phyloP scores from a whole-genome alignment of 1,140 invertebrate genomes.

The Drosophila ananassae region DNA sequence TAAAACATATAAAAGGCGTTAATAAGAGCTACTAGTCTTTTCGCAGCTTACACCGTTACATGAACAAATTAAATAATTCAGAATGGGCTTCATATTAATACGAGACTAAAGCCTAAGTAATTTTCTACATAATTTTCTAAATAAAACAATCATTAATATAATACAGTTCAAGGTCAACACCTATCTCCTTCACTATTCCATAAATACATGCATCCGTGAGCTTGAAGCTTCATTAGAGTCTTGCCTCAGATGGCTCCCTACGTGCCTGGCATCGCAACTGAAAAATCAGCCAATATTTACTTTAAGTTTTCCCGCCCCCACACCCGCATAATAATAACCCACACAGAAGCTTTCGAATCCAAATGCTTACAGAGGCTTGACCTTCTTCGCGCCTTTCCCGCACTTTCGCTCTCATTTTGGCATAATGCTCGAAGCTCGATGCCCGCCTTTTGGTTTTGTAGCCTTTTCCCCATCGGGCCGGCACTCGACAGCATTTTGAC shows the following conservation, averaged over 20 bases:
- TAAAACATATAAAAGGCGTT: no score
- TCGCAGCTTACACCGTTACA: no score
- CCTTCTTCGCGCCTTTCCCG: slow-evolving; percentile 27
- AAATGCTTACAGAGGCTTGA: slow-evolving; percentile 51
- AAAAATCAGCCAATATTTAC: slow-evolving; percentile 72
- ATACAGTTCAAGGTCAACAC: slow-evolving; percentile 19
- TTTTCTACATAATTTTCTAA: no score
- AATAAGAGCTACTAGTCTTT: no score
- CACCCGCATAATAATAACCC: slow-evolving; percentile 5
- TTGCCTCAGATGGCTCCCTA: slow-evolving; percentile 30
- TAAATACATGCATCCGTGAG: slow-evolving; percentile 38
- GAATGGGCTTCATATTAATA: no score
- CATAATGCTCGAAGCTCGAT: slow-evolving; percentile 34
- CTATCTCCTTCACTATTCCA: slow-evolving; percentile 11
- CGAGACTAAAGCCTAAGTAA: no score
- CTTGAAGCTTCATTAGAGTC: slow-evolving; percentile 60
- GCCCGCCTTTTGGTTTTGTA: slow-evolving; percentile 38
- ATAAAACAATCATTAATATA: no score
- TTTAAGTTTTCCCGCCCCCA: slow-evolving; percentile 49
- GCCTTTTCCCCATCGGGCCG: slow-evolving; percentile 53
- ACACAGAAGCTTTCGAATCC: slow-evolving; percentile 3
- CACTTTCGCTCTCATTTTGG: slow-evolving; percentile 47
- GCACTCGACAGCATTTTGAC: slow-evolving; percentile 74
- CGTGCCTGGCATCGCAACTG: slow-evolving; percentile 61
- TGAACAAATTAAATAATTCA: no score